Conservation (phyloP, 2,797 vertebrate species). For the Meda fulgida region DNA sequence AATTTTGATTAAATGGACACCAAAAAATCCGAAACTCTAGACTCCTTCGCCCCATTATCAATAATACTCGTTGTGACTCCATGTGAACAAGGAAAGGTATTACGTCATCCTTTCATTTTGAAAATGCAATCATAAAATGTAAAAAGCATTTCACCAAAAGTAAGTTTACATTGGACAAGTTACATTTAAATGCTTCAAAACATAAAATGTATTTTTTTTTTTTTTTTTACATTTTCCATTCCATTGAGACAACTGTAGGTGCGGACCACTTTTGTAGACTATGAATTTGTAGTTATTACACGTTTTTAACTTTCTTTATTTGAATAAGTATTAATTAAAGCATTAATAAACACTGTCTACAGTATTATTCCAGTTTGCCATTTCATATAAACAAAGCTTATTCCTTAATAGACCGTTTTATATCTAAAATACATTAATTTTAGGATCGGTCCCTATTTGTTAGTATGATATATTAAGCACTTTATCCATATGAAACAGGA, state of each 20-base stretch:
- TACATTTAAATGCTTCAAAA: background rate
- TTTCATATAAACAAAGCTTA: background rate
- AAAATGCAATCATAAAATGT: background rate
- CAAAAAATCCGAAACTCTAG: background rate
- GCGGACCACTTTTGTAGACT: background rate
- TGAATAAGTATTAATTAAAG: background rate
- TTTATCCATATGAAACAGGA: background rate
- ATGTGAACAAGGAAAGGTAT: background rate
- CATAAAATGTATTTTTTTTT: background rate
- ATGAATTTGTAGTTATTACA: background rate
- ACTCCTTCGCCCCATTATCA: background rate
- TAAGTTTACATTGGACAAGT: background rate
- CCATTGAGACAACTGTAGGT: background rate
- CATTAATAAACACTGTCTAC: background rate
- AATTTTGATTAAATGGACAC: background rate
- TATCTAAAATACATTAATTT: slow-evolving; percentile 3
- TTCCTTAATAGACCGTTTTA: background rate
- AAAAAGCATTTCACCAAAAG: background rate
- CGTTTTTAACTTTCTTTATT: background rate
- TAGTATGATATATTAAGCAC: background rate
- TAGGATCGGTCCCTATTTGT: background rate
- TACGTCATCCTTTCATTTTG: background rate
- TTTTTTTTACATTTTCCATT: background rate
- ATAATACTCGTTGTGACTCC: too few species aligned
- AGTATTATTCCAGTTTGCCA: background rate